Evolutionary conservation across 2,888 invertebrate genomes (phyloP).

Genomic region (Electrophaes corylata): DNA sequence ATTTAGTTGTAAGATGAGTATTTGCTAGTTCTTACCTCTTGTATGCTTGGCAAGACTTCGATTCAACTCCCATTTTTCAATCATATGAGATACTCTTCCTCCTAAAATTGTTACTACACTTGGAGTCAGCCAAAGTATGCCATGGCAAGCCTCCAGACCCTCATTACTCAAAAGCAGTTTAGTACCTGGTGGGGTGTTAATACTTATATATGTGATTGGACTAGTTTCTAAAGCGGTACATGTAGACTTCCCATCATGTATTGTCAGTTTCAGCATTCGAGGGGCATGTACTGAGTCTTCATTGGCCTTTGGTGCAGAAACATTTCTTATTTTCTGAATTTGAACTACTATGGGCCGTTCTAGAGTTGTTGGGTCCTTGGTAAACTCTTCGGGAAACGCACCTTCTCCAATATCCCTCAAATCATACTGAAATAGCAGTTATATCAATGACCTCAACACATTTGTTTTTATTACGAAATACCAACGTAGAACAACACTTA

Average conservation of each 20-base stretch:
- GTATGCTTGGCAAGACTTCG: slow-evolving; percentile 87
- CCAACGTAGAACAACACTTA: slow-evolving; percentile 72
- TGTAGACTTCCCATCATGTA: slow-evolving; percentile 93
- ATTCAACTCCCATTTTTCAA: slow-evolving; percentile 94
- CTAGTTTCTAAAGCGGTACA: slow-evolving; percentile 92
- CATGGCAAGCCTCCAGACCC: slow-evolving; percentile 85
- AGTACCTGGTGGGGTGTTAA: slow-evolving; percentile 95
- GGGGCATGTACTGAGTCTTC: slow-evolving; percentile 93
- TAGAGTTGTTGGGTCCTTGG: slow-evolving; percentile 82
- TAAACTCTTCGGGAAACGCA: slow-evolving; percentile 87
- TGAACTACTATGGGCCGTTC: slow-evolving; percentile 90
- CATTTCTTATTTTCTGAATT: slow-evolving; percentile 94
- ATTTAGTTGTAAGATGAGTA: neutral
- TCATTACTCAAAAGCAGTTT: slow-evolving; percentile 86
- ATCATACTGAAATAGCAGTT: slow-evolving; percentile 85
- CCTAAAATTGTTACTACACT: slow-evolving; percentile 89
- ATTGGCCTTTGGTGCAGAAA: slow-evolving; percentile 95
- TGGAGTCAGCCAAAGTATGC: slow-evolving; percentile 89
- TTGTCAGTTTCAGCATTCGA: slow-evolving; percentile 91
- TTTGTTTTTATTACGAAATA: slow-evolving; percentile 31
- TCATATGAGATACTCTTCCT: slow-evolving; percentile 92
- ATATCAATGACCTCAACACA: slow-evolving; percentile 36
- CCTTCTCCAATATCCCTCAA: slow-evolving; percentile 92
- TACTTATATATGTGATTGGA: slow-evolving; percentile 87
- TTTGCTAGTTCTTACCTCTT: slow-evolving; percentile 63